Base-by-base conservation (phyloP, 35 echinoderm and acorn worm species). In the Hemicentrotus pulcherrimus region DNA sequence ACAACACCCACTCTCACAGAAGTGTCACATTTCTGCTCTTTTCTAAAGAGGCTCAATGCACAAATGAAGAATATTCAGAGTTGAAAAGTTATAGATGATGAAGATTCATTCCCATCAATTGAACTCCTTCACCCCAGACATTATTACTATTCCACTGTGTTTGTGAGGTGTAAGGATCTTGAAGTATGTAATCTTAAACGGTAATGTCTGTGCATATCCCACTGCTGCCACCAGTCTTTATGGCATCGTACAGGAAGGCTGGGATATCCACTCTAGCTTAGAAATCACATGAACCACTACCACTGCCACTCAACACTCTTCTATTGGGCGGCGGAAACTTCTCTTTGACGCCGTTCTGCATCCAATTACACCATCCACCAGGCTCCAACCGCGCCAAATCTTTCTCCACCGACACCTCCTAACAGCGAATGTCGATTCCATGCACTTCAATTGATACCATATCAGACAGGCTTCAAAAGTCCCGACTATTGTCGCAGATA, bases 401-500 rank as follows among this genome's bases (percentile, higher is more conserved):
- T 28, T 59, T 59, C 52, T 59, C 52, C 65, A 78, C 65, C 22
- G 8, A 78, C 65, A 78, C 65, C 65, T 78, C 65, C 65, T 78
- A 22, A 22, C 28, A 78, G 65, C 65, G 65, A 28, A 18, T 18
- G 65, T 78, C 65, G 28, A n/a, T 78, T 78, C 65, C 65, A 78
- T 28, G 65, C 65, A 78, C 28, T 28, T 78, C 65, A 78, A 78
- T 78, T 78, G 65, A n/a, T 78, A 78, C 22, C 19, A 78, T 78
- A 78, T 78, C 65, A 28, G 65, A 78, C 65, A 78, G 28, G 65
- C 65, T 78, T 78, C 65, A 78, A 78, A 78, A 78, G 65, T 6
- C 65, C 65, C 65, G 65, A 78, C 65, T 78, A 78, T 78, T 78
- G 65, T 78, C n/a, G 65, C 65, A n/a, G 65, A 78, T 78, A 78